Base-by-base conservation (phyloP, 2,888 invertebrate species). In the Rhopalosiphum nymphaeae region DNA sequence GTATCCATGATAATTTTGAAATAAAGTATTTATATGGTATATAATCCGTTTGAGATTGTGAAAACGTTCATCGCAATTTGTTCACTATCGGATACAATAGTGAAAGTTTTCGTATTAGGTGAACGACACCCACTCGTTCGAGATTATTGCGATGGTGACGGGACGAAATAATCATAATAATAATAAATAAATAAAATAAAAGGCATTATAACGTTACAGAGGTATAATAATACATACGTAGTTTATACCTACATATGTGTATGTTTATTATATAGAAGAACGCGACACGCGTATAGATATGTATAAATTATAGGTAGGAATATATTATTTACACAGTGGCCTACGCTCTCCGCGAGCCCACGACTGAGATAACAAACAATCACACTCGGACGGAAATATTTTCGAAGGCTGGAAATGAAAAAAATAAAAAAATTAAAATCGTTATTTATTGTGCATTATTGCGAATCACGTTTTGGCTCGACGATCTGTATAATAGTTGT, bases 51-150 rank as follows among this genome's bases (percentile, higher is more conserved):
- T 67, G 46, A 25, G 86, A 92, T 92, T 92, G 91, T 61, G 92
- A 87, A 87, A 92, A 92, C 86, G 91, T 86, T 86, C 56, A 46
- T 61, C 46, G 87, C 49, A 61, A 92, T 92, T 92, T 92, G 92
- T 92, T 61, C 29, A 46, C 44, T 44, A 86, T 86, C 86, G 91
- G 91, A 91, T 85, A 87, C 92, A 92, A 92, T 92, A 92, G 92
- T 87, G 92, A 92, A 87, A 92, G 92, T 92, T 87, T 46, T 91
- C 78, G 53, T 49, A 49, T 49, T 53, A 46, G 91, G 67, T 85
- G 85, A 85, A 49, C 78, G 87, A 92, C 92, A 86, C 92, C 92
- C 85, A 92, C 92, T 78, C 78, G 21, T 78, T 78, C 13, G 44
- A 36, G 29, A 88, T 49, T 46, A 46, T 67, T 29, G 42, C 21